These are phyloP conservation scores for Agrochola lota DNA, from an alignment of 2,888 invertebrate genomes.

Conservation along the genomic window DNA sequence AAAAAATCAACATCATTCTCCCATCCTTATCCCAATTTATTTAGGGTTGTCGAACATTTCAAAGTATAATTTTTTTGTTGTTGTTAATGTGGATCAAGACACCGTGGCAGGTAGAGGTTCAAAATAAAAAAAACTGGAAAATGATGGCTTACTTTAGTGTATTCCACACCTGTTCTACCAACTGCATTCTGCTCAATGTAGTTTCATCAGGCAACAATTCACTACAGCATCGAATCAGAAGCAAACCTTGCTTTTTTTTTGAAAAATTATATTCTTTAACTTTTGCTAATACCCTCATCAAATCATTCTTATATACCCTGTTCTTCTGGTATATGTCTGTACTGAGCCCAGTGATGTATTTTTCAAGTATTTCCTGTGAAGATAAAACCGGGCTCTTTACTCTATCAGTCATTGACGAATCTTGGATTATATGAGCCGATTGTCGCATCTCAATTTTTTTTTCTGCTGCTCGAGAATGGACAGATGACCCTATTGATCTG, in stretches of 20 bases:
- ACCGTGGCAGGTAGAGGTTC: background rate
- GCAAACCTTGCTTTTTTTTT: slow-evolving; percentile 84
- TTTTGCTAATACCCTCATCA: slow-evolving; percentile 79
- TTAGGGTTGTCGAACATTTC: background rate
- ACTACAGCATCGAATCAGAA: slow-evolving; percentile 90
- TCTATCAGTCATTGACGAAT: slow-evolving; percentile 11
- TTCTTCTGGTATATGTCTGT: slow-evolving; percentile 84
- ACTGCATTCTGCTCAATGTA: slow-evolving; percentile 81
- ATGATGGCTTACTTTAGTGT: slow-evolving; percentile 82
- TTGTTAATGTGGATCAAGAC: background rate
- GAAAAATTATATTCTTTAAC: slow-evolving; percentile 83
- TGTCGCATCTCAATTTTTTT: background rate
- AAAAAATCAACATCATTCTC: too few species aligned
- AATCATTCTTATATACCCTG: slow-evolving; percentile 87
- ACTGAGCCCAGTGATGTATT: slow-evolving; percentile 81
- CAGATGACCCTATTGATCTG: slow-evolving; percentile 34
- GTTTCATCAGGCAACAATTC: slow-evolving; percentile 89
- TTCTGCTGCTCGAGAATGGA: slow-evolving; percentile 14
- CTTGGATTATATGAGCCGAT: slow-evolving; percentile 10
- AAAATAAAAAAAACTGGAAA: background rate
- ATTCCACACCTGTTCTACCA: slow-evolving; percentile 90
- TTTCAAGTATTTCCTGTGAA: slow-evolving; percentile 82
- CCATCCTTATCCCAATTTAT: background rate
- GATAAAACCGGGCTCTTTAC: slow-evolving; percentile 48
- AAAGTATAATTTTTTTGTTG: too few species aligned